Evolutionary conservation across 1,140 invertebrate genomes (phyloP), one percentile per base, ranked within the genome.

Genomic region (Thaumatotibia leucotreta): DNA sequence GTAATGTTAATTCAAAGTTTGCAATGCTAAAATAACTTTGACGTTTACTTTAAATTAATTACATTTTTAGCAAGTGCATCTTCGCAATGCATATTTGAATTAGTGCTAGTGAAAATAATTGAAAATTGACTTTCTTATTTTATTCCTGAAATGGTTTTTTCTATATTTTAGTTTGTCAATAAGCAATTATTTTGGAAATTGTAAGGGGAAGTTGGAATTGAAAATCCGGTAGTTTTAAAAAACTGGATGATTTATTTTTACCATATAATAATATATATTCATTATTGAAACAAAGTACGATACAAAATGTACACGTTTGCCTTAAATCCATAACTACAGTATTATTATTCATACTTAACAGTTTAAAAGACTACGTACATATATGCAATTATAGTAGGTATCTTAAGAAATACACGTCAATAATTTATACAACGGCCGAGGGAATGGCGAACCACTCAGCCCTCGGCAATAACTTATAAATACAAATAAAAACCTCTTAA

Each of bases 181-280:
- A 20, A 17, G 0, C 20, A 20, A 45, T 45, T 9, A 58, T 58
- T 58, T 58, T 20, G 20, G 61, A 5, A 45, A 10, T 39, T 10
- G 54, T 63, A 23, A 24, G 9, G 32, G 52, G 24, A 61, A 50
- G 9, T 63, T 39, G 9, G 67, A 29, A 88, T 81, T 84, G 74
- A 90, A 90, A 86, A 79, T 78, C 83, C 52, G 74, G 73, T 85
- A 83, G 86, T 88, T 89, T 88, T 90, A 86, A 89, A 84, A 90
- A 90, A 90, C 88, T 89, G 86, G 85, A 90, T 88, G 82, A 88
- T 90, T 90, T 88, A 88, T 86, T 87, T 86, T 82, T 89, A 90
- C 84, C 84, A 88, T 87, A 86, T 88, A 86, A 90, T 91, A 89
- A 90, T 89, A 89, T 89, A 91, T 91, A 88, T 88, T 87, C 82